Percentiles rank a stretch among this genome's conserved stretches.
phyloP scores from a whole-genome alignment of 2,888 invertebrate species.

The Limnephilus rhombicus region DNA sequence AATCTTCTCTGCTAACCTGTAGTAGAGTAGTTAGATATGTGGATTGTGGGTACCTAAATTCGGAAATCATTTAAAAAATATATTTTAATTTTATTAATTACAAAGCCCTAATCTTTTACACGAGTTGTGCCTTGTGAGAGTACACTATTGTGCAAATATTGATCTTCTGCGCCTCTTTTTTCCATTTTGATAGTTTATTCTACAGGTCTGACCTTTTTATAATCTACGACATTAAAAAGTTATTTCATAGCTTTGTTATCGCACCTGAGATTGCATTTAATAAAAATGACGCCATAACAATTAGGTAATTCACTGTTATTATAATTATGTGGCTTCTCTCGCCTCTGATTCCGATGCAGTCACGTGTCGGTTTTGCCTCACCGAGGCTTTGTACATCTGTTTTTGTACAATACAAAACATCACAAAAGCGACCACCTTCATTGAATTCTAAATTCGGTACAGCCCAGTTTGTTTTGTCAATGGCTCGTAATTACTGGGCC shows the following conservation, averaged over 20 bases:
- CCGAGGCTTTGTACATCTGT: background rate
- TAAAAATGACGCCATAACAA: background rate
- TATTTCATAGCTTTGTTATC: background rate
- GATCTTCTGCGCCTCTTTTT: background rate
- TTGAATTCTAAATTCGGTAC: conserved; percentile 44
- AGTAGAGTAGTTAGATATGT: no score
- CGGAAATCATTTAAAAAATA: background rate
- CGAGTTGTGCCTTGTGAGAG: no score
- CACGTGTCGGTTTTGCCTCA: background rate
- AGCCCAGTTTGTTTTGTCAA: conserved; percentile 49
- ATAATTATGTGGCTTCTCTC: background rate
- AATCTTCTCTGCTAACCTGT: background rate
- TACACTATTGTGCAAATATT: background rate
- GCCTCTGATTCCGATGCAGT: background rate
- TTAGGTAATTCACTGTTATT: background rate
- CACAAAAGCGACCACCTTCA: conserved; percentile 42
- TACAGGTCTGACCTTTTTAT: background rate
- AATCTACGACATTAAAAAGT: background rate
- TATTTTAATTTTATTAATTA: background rate
- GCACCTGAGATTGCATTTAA: background rate
- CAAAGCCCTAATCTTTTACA: no score
- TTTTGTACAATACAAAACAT: background rate
- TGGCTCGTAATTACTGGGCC: conserved; percentile 35
- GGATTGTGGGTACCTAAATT: background rate
- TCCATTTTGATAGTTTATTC: background rate